These are phyloP conservation scores for Takifugu bimaculatus DNA, from an alignment of 2,113 vertebrate genomes.

Conservation along the genomic window DNA sequence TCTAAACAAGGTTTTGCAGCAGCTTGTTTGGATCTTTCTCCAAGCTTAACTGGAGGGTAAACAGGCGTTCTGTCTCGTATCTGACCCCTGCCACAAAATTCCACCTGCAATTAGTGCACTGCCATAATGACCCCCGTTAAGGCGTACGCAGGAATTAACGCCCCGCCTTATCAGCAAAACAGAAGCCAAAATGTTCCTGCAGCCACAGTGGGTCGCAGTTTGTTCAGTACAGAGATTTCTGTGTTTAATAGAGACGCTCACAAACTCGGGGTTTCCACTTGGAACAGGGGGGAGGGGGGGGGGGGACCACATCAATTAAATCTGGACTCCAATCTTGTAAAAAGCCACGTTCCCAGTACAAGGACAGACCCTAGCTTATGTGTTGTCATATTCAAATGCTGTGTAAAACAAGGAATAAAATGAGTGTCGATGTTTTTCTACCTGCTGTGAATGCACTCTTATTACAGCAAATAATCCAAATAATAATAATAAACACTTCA, in stretches of 20 bases:
- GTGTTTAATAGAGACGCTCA: neutral
- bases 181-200: conserved; percentile 20
- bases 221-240: conserved; percentile 1
- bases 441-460: too few species aligned
- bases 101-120: conserved; percentile 34
- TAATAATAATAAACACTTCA: neutral
- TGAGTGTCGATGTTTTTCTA: neutral
- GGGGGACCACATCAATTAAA: too few species aligned
- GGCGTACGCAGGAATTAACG: conserved; percentile 35
- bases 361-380: too few species aligned
- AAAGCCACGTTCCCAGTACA: too few species aligned
- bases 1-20: too few species aligned
- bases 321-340: too few species aligned
- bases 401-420: neutral
- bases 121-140: conserved; percentile 36
- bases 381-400: neutral
- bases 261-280: neutral
- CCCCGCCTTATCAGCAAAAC: conserved; percentile 12
- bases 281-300: too few species aligned
- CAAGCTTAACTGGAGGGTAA: conserved; percentile 5
- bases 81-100: conserved; percentile 22
- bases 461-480: neutral
- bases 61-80: conserved; percentile 16
- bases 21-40: conserved; percentile 15
- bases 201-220: conserved; percentile 20